A percentile compares a stretch with the other conserved stretches of the same genome.
These are phyloP conservation scores for Rhopilema esculentum DNA, from an alignment of 30 jellyfish, hydroid and myxozoan genomes.

Conservation along the genomic window DNA sequence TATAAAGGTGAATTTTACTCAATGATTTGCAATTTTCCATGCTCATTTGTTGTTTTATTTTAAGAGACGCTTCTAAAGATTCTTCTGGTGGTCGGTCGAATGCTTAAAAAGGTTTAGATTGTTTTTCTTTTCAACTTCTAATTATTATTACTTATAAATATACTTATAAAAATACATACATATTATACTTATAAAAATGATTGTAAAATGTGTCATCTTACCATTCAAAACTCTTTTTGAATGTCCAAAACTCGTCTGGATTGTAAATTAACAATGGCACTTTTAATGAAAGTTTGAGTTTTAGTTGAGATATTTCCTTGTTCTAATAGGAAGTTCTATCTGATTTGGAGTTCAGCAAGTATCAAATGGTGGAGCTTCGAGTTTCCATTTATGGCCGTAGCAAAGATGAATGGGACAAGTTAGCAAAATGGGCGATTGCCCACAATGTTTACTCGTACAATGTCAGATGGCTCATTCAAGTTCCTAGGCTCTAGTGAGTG, in stretches of 20 bases:
- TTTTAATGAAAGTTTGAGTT: no score
- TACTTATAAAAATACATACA: no score
- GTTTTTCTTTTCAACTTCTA: no score
- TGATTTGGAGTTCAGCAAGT: conserved; percentile 91
- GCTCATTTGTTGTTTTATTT: not conserved
- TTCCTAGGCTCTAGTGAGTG: conserved; percentile 92
- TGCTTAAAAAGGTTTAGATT: no score
- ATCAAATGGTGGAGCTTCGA: conserved; percentile 88
- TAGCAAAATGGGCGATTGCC: conserved; percentile 89
- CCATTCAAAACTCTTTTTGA: no score
- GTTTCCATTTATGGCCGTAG: conserved; percentile 92
- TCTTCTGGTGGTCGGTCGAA: no score
- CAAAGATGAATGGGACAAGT: conserved; percentile 87
- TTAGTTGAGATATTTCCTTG: not conserved
- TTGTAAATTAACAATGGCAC: no score
- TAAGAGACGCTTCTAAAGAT: no score
- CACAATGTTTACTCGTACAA: conserved; percentile 87
- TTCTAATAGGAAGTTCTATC: conserved; percentile 80
- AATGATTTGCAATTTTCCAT: not conserved
- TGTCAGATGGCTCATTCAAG: conserved; percentile 96
- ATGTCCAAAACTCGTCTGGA: no score
- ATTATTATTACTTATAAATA: no score
- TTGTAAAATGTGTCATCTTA: no score
- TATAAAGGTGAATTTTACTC: conserved; percentile 57
- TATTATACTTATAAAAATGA: no score